phyloP scores from a whole-genome alignment of 2,888 invertebrate species.

The Aethes cnicana region DNA sequence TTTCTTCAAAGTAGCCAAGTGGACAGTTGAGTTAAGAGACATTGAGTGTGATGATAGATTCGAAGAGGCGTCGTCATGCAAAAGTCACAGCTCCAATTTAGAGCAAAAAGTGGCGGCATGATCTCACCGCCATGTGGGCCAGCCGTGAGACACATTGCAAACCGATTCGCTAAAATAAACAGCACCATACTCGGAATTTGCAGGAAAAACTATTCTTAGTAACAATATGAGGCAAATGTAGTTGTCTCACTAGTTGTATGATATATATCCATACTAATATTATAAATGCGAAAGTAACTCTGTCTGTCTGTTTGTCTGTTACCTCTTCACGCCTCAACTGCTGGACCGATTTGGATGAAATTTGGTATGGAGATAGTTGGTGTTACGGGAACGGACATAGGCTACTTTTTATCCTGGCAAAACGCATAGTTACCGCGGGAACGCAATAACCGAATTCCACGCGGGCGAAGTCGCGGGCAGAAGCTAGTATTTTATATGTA shows the following conservation, averaged over 20 bases:
- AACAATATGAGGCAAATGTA: conserved; percentile 8
- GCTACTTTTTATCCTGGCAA: no score
- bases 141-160: conserved; percentile 36
- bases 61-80: conserved; percentile 11
- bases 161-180: conserved; percentile 32
- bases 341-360: not conserved
- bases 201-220: conserved; percentile 23
- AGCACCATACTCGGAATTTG: conserved; percentile 25
- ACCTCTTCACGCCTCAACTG: no score
- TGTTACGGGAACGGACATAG: no score
- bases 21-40: not conserved
- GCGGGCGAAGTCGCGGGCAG: no score
- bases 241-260: not conserved
- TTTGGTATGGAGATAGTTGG: no score
- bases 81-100: conserved; percentile 6
- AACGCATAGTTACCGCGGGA: no score
- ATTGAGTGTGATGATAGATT: conserved; percentile 10
- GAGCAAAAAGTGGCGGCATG: conserved; percentile 38
- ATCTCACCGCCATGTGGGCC: conserved; percentile 55
- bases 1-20: not conserved
- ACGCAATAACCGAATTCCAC: no score
- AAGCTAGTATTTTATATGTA: no score
- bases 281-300: not conserved
- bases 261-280: conserved; percentile 5
- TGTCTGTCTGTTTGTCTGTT: no score